phyloP scores from a whole-genome alignment of 2,797 vertebrate species.

The Margarornis squamiger region DNA sequence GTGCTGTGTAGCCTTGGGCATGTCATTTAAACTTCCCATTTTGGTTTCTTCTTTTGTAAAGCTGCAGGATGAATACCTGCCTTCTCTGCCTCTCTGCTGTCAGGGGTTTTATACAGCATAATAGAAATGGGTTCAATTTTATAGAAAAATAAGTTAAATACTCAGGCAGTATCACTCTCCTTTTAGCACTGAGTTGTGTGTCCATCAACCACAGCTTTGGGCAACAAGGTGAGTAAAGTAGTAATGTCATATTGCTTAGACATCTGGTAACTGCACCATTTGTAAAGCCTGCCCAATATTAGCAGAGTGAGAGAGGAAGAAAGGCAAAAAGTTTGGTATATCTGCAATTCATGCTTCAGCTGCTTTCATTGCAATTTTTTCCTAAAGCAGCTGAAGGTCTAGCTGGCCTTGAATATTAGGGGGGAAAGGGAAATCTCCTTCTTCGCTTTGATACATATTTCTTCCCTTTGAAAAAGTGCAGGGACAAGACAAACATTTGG shows the following conservation, averaged over 20 bases:
- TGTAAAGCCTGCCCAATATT: neutral
- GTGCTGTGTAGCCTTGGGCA: neutral
- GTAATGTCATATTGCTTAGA: conserved; percentile 1
- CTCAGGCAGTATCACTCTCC: neutral
- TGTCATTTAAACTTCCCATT: neutral
- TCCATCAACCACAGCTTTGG: neutral
- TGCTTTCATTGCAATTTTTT: neutral
- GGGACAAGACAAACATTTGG: neutral
- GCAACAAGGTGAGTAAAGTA: neutral
- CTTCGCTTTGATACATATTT: neutral
- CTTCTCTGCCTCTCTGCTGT: neutral
- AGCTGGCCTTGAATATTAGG: neutral
- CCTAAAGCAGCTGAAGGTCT: neutral
- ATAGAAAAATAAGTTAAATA: conserved; percentile 15
- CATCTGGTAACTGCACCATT: neutral
- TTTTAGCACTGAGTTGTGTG: conserved; percentile 12
- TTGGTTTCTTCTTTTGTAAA: neutral
- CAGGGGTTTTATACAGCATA: neutral
- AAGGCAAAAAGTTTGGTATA: neutral
- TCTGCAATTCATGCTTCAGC: neutral
- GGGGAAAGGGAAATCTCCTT: neutral
- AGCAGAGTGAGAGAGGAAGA: neutral
- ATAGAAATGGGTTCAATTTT: neutral
- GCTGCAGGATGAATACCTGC: neutral
- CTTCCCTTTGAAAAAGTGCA: neutral